Percentiles rank a stretch among this genome's conserved stretches.
These are phyloP conservation scores for Capromys pilorides DNA, from an alignment of 2,797 vertebrate species.

Conservation along the genomic window DNA sequence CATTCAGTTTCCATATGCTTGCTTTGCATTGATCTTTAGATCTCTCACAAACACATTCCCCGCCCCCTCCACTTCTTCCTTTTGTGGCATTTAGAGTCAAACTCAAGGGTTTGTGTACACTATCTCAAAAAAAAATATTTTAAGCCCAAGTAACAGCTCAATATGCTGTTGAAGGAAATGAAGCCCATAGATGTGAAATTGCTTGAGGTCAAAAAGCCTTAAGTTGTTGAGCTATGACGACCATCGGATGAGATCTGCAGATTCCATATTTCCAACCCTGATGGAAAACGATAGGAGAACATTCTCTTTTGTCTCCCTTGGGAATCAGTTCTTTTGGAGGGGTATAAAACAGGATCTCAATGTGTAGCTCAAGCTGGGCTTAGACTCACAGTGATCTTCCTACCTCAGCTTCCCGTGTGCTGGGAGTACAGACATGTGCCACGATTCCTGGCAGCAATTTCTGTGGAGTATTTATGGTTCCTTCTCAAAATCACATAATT, in stretches of 20 bases:
- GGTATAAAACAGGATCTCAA: background rate
- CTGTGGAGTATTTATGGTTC: conserved; percentile 5
- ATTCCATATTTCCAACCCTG: conserved; percentile 4
- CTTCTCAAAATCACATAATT: conserved; percentile 48
- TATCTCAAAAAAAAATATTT: conserved; percentile 22
- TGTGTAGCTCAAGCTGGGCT: background rate
- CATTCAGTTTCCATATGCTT: conserved; percentile 20
- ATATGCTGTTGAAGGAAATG: conserved; percentile 47
- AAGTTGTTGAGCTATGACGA: background rate
- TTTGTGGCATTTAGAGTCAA: background rate
- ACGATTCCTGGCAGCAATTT: background rate
- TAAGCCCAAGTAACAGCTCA: background rate
- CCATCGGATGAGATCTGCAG: conserved; percentile 8
- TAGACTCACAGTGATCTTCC: background rate
- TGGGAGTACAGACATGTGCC: background rate
- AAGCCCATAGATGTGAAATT: conserved; percentile 28
- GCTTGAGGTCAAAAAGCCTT: conserved; percentile 45
- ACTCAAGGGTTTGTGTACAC: background rate
- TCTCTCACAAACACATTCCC: conserved; percentile 14
- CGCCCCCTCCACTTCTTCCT: too few relatives aligned
- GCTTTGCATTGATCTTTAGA: conserved; percentile 1
- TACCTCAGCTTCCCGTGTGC: background rate
- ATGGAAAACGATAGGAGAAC: background rate
- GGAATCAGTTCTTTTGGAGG: background rate
- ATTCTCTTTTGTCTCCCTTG: conserved; percentile 22